Conservation (phyloP, 2,797 vertebrate genomes). For the Peromyscus aztecus region DNA sequence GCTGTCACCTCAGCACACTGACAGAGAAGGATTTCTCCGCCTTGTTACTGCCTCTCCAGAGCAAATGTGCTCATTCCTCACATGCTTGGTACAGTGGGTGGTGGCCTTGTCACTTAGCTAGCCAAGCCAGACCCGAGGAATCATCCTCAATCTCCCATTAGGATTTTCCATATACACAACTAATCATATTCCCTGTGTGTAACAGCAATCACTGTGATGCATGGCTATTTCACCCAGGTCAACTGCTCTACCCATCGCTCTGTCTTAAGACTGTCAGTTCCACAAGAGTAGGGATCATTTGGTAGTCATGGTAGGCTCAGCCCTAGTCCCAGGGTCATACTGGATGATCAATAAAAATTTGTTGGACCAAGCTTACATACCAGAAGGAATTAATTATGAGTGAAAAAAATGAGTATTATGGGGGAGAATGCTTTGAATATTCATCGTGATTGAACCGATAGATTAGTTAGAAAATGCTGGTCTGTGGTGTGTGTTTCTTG, state of each 20-base stretch:
- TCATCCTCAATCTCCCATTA: neutral
- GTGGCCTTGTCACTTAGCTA: neutral
- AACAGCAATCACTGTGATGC: neutral
- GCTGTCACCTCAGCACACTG: too few species aligned
- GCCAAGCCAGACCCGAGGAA: neutral
- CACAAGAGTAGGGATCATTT: neutral
- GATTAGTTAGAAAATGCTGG: conserved; percentile 14
- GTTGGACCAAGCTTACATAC: neutral
- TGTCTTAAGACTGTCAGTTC: neutral
- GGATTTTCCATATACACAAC: neutral
- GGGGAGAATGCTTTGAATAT: neutral
- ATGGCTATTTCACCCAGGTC: neutral
- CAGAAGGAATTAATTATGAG: neutral
- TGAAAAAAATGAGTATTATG: conserved; percentile 1
- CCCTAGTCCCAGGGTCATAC: neutral
- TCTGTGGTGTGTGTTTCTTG: neutral
- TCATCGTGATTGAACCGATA: neutral
- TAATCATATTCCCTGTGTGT: neutral
- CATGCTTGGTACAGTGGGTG: neutral
- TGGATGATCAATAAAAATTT: neutral
- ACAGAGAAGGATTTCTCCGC: neutral
- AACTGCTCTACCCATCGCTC: neutral
- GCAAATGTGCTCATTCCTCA: neutral
- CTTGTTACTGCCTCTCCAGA: neutral
- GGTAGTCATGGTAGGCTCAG: neutral